Evolutionary conservation across 1,140 invertebrate genomes (phyloP).

Genomic region (Drosophila subobscura): DNA sequence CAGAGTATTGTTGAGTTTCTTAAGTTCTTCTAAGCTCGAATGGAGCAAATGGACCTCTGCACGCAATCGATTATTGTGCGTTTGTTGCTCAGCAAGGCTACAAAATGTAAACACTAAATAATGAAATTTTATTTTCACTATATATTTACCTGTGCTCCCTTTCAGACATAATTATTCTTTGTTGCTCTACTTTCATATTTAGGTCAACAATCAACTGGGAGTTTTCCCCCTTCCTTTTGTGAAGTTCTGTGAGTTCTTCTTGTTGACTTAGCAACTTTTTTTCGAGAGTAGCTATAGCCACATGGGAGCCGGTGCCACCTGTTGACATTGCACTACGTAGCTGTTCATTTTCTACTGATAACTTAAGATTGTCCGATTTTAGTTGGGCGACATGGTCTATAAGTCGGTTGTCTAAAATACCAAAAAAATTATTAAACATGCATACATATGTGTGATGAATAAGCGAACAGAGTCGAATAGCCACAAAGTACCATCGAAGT

Average conservation of each 20-base stretch:
- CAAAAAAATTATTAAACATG: constrained; percentile 26
- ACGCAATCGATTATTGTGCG: constrained; percentile 87
- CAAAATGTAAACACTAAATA: constrained; percentile 40
- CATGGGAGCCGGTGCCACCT: constrained; percentile 73
- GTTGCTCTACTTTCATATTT: constrained; percentile 93
- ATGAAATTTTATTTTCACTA: not conserved
- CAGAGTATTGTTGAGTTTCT: constrained; percentile 93
- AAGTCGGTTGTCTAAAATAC: constrained; percentile 90
- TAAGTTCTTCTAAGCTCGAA: constrained; percentile 88
- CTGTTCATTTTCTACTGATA: constrained; percentile 93
- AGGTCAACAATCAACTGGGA: constrained; percentile 96
- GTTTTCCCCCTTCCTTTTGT: constrained; percentile 95
- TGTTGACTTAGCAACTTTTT: constrained; percentile 93
- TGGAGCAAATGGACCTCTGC: constrained; percentile 87
- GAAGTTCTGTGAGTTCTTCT: constrained; percentile 95
- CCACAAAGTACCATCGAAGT: not conserved
- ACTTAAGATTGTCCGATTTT: constrained; percentile 91
- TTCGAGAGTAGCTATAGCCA: constrained; percentile 87
- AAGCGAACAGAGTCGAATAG: not conserved
- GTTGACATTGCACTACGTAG: constrained; percentile 85
- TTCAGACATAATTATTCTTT: constrained; percentile 89
- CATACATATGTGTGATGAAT: not conserved
- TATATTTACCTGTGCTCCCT: constrained; percentile 89
- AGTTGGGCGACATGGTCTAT: constrained; percentile 92
- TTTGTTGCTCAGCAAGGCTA: constrained; percentile 90